These are phyloP conservation scores for Metopia argyrocephala DNA, from an alignment of 2,888 invertebrate genomes.

Conservation along the genomic window DNA sequence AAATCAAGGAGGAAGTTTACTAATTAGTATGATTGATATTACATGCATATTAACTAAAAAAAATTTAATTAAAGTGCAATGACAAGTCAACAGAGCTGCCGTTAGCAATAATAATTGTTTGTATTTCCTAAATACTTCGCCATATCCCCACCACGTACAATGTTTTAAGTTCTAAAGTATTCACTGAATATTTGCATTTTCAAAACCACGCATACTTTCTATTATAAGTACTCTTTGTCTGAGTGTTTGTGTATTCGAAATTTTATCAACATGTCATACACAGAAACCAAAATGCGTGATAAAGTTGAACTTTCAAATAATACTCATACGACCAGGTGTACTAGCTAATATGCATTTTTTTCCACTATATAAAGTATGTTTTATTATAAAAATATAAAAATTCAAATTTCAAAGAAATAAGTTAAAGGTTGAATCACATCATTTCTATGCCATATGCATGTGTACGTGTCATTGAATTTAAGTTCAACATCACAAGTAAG, in stretches of 20 bases:
- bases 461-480: not conserved
- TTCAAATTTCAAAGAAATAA: constrained; percentile 24
- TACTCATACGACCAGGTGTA: not conserved
- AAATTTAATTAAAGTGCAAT: no score
- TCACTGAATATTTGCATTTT: not conserved
- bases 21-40: no score
- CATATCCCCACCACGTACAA: no score
- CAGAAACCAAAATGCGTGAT: constrained; percentile 20
- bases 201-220: not conserved
- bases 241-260: not conserved
- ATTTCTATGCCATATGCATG: not conserved
- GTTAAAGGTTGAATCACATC: constrained; percentile 32
- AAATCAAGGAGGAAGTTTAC: no score
- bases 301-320: not conserved
- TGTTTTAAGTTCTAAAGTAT: no score
- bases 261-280: not conserved
- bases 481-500: constrained; percentile 29
- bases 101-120: no score
- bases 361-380: no score
- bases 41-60: no score
- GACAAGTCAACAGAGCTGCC: no score
- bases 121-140: no score
- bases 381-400: constrained; percentile 1
- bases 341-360: not conserved
- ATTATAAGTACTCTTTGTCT: not conserved